Evolutionary conservation across 1,140 invertebrate species (phyloP), one percentile per base, ranked within the genome.

Genomic region (Theocolax elegans): DNA sequence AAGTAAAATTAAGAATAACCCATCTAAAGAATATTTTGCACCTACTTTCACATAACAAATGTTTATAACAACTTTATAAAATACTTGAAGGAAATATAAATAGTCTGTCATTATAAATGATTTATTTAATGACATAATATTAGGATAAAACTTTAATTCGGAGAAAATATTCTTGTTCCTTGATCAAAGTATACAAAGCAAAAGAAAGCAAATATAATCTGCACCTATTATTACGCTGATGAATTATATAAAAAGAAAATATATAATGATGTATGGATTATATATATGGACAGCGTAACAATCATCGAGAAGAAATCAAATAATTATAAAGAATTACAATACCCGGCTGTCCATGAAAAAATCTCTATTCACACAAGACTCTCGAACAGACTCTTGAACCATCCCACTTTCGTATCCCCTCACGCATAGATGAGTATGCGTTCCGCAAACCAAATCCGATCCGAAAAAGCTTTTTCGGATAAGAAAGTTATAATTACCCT

Each of bases 401-500:
- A 42, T 42, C 25, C 29, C 10, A 56, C 29, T 59, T 31, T 62
- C 25, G 12, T 35, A 21, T 48, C 3, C 31, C 10, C 4, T 53
- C 44, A 1, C n/a, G 25, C 12, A 49, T 21, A 49, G 2, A 1
- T 4, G 19, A 42, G 48, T 25, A 7, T 6, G 8, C 31, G 31
- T 51, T 35, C 23, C 51, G 12, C 48, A 46, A 7, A 13, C 44
- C 1, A n/a, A 63, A 29, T 6, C 31, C 31, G 31, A 35, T 35
- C 31, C n/a, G 21, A 63, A 49, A 31, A 27, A 19, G 27, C n/a
- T 4, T 6, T 1, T n/a, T 23, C 29, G 7, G 19, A 40, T 35
- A 40, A 23, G 53, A 67, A 67, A 67, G 25, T 58, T 35, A 27
- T 48, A 67, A 67, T 58, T 31, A 38, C 29, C 27, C 21, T 29